phyloP scores from a whole-genome alignment of 2,797 vertebrate genomes.

The Phoebastria nigripes region DNA sequence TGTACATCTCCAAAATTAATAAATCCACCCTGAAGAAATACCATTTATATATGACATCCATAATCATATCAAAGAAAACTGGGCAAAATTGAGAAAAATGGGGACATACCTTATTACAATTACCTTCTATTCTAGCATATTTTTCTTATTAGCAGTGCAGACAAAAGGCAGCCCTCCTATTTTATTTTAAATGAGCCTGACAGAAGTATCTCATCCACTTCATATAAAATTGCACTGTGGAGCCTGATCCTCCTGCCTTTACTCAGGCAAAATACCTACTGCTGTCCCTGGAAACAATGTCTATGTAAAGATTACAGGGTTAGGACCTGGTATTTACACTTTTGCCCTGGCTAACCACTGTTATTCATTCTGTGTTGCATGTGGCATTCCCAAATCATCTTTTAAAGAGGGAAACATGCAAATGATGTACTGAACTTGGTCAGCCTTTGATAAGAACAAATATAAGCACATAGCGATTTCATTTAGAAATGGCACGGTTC shows the following conservation, averaged over 20 bases:
- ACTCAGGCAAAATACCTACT: not conserved
- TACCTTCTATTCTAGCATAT: conserved; percentile 58
- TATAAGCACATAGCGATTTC: not conserved
- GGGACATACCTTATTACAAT: conserved; percentile 61
- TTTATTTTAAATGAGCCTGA: conserved; percentile 61
- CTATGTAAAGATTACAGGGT: not conserved
- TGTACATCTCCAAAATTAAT: conserved; percentile 69
- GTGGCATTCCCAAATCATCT: not conserved
- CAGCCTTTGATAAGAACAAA: conserved; percentile 41
- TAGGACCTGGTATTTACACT: not conserved
- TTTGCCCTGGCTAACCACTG: not conserved
- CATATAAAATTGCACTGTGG: conserved; percentile 19
- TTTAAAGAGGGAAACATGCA: conserved; percentile 13
- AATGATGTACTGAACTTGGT: not conserved
- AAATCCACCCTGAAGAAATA: conserved; percentile 40
- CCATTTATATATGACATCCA: conserved; percentile 57
- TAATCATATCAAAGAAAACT: conserved; percentile 70
- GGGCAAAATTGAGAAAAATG: conserved; percentile 66
- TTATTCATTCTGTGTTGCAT: conserved; percentile 12
- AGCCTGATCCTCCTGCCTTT: not conserved
- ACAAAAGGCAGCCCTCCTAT: conserved; percentile 42
- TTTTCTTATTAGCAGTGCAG: conserved; percentile 66
- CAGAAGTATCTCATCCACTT: conserved; percentile 35
- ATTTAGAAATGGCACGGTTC: not conserved
- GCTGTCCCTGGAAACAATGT: not conserved